phyloP scores from a whole-genome alignment of 2,888 invertebrate species.

The Hirtodrosophila histrioides region DNA sequence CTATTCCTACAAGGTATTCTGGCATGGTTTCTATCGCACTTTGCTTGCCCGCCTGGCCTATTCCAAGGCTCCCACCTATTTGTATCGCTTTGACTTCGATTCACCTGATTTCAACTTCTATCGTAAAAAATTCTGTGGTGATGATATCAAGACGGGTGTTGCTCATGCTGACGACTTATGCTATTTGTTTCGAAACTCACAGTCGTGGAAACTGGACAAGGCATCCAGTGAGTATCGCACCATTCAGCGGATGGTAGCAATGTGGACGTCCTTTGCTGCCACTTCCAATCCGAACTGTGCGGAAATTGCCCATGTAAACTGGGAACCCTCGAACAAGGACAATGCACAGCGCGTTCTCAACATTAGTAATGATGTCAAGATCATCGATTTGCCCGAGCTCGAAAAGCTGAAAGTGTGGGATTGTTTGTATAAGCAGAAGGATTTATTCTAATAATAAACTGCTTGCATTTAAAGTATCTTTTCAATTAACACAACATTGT shows the following conservation, averaged over 20 bases:
- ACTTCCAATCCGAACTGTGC: conserved; percentile 75
- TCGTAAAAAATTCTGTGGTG: conserved; percentile 70
- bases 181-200: conserved; percentile 71
- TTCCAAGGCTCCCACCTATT: conserved; percentile 70
- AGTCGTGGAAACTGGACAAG: conserved; percentile 57
- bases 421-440: conserved; percentile 59
- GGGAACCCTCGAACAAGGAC: conserved; percentile 54
- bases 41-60: conserved; percentile 66
- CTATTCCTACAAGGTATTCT: conserved; percentile 76
- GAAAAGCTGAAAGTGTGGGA: conserved; percentile 74
- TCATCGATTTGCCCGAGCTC: conserved; percentile 75
- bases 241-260: conserved; percentile 75
- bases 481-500: too few relatives aligned
- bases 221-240: conserved; percentile 71
- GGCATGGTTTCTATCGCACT: conserved; percentile 79
- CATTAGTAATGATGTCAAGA: conserved; percentile 66
- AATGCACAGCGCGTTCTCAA: conserved; percentile 69
- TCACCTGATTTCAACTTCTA: conserved; percentile 77
- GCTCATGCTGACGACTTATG: conserved; percentile 81
- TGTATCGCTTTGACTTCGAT: conserved; percentile 81
- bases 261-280: conserved; percentile 77
- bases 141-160: conserved; percentile 65
- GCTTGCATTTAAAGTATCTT: too few relatives aligned
- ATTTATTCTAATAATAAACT: conserved; percentile 32
- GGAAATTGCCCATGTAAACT: conserved; percentile 58